Conservation (phyloP, 1,140 invertebrate species). For the Triops longicaudatus region DNA sequence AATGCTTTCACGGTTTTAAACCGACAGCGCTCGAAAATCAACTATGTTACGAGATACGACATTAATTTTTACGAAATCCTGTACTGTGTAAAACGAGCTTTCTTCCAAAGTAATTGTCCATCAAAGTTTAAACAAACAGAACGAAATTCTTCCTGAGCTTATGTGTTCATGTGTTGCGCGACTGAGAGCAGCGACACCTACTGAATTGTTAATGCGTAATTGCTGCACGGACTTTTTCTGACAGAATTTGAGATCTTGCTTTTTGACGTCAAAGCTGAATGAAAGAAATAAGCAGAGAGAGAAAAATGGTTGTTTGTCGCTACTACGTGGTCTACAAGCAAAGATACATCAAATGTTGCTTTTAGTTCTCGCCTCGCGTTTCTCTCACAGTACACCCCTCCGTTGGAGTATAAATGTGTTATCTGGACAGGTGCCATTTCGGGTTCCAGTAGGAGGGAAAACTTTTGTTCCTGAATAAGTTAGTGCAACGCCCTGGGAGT, state of each 20-base stretch:
- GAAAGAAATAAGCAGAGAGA: background rate
- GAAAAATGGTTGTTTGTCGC: background rate
- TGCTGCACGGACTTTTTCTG: too few relatives aligned
- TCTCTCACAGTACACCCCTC: background rate
- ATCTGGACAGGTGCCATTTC: background rate
- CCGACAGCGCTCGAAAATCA: too few relatives aligned
- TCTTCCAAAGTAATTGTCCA: too few relatives aligned
- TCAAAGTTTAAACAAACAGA: too few relatives aligned
- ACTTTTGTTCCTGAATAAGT: background rate
- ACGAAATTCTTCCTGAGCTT: background rate
- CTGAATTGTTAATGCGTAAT: constrained; percentile 19
- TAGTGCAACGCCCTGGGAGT: background rate
- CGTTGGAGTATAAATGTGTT: background rate
- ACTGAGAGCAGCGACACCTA: background rate
- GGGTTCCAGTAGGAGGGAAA: background rate
- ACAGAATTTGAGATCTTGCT: background rate
- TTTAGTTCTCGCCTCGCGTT: background rate
- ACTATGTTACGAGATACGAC: too few relatives aligned
- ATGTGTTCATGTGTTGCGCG: background rate
- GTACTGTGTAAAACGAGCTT: too few relatives aligned
- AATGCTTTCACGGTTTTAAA: too few relatives aligned
- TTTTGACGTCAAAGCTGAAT: background rate
- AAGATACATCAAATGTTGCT: too few relatives aligned
- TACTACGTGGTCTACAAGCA: background rate
- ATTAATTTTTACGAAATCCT: background rate